A percentile compares a stretch with the other conserved stretches of the same genome.
Conservation (phyloP, 1,140 invertebrate genomes). For the Pseudobourletiella spinata region DNA sequence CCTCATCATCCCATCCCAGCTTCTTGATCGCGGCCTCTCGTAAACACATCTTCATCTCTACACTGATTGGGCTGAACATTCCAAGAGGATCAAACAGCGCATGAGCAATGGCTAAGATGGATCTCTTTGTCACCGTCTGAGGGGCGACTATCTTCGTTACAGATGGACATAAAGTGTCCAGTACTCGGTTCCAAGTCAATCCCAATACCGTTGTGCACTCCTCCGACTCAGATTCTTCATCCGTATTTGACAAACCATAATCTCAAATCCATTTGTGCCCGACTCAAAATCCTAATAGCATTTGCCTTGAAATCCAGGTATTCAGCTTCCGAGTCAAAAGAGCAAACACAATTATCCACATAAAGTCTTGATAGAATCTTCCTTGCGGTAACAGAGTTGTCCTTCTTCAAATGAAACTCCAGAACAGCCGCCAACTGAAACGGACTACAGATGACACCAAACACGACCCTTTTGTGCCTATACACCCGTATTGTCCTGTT, state of each 20-base stretch:
- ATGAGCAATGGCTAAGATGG: constrained; percentile 19
- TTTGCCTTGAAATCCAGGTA: constrained; percentile 27
- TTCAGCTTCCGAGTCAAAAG: constrained; percentile 30
- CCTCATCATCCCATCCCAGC: constrained; percentile 21
- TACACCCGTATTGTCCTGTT: background rate
- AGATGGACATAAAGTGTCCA: background rate
- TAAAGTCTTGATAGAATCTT: constrained; percentile 30
- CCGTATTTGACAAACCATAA: constrained; percentile 22
- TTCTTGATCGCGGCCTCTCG: constrained; percentile 16
- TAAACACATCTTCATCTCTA: constrained; percentile 18
- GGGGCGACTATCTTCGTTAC: background rate
- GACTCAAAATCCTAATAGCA: constrained; percentile 27
- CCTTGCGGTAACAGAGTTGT: constrained; percentile 1
- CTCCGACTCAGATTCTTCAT: too few relatives aligned
- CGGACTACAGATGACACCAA: constrained; percentile 14
- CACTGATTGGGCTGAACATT: constrained; percentile 9
- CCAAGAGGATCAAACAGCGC: constrained; percentile 26
- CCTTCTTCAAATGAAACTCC: background rate
- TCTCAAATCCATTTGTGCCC: constrained; percentile 37
- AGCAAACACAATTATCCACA: constrained; percentile 36
- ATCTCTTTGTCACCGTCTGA: constrained; percentile 17
- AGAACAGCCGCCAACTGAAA: constrained; percentile 10
- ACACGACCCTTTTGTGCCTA: constrained; percentile 6
- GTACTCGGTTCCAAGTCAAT: background rate
- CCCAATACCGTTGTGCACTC: background rate